Evolutionary conservation across 2,797 vertebrate species (phyloP).

Genomic region (Gymnothorax javanicus): DNA sequence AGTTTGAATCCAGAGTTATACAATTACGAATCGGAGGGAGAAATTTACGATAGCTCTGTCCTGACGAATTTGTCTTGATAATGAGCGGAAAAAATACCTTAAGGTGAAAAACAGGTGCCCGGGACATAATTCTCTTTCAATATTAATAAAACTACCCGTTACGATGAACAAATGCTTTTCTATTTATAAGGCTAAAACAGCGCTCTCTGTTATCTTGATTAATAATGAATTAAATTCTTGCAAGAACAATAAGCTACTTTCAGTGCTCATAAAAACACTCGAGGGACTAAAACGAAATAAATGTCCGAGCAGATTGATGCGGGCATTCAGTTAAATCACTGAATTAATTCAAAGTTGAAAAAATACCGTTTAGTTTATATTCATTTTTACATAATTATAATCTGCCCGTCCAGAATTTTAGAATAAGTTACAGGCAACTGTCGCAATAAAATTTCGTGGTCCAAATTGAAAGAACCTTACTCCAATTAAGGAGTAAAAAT

Average conservation of each 20-base stretch:
- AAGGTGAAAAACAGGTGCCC: neutral
- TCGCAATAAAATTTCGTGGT: neutral
- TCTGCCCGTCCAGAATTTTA: neutral
- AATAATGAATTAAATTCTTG: neutral
- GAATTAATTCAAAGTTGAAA: neutral
- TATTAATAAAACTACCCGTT: neutral
- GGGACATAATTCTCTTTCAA: neutral
- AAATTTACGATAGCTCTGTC: too few relatives aligned
- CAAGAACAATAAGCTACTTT: neutral
- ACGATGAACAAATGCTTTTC: neutral
- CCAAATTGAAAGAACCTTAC: neutral
- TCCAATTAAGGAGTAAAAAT: neutral
- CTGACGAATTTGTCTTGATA: neutral
- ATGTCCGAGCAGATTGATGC: neutral
- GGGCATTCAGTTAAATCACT: neutral
- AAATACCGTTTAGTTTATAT: neutral
- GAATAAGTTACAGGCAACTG: neutral
- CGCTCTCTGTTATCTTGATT: neutral
- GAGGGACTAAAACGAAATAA: neutral
- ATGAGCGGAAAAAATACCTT: neutral
- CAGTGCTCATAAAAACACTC: neutral
- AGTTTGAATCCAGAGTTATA: neutral
- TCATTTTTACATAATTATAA: neutral
- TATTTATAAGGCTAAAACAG: neutral
- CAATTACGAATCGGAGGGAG: neutral